Base-by-base conservation (phyloP, 2,888 invertebrate species). In the Latheticus oryzae region DNA sequence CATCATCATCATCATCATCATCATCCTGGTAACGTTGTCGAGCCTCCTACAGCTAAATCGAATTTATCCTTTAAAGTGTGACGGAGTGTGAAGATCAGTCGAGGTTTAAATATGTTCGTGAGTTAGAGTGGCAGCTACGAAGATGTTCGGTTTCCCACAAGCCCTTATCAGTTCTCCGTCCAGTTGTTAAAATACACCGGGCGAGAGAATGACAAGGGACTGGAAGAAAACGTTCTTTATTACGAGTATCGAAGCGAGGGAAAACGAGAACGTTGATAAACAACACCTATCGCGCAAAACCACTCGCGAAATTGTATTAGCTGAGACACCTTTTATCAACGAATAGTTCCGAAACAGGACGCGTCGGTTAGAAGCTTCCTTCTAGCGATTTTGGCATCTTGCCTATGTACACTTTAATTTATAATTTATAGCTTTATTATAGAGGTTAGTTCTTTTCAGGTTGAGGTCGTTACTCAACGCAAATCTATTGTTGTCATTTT, bases 151-250 rank as follows among this genome's bases (percentile, higher is more conserved):
- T 82, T 79, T 83, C 82, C 83, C 87, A 87, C 88, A 87, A 86
- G 93, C 93, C 93, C 93, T 94, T 94, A 94, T 94, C 93, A 94
- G 93, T 93, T 94, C 94, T 95, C 94, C 94, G 94, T 95, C 94
- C 94, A 94, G 94, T 93, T 79, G 89, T 87, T 78, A 81, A 77
- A 82, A 81, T 84, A 87, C 87, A 93, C 89, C 90, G 91, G 93
- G 90, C 90, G 86, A 85, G 88, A 89, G 91, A 94, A 92, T 95
- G 94, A 94, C 89, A 95, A 94, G 94, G 94, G 92, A 74, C 77
- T 77, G 79, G 76, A 76, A 78, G 78, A 79, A 78, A 78, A 74
- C 77, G 76, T 65, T 61, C 55, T 30, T 26, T 24, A 15, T 43
- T 24, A 28, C 28, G 24, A 19, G 19, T 35, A 16, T 16, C 7